These are phyloP conservation scores for Cryptocephalus primarius DNA, from an alignment of 2,888 invertebrate species.

Conservation along the genomic window DNA sequence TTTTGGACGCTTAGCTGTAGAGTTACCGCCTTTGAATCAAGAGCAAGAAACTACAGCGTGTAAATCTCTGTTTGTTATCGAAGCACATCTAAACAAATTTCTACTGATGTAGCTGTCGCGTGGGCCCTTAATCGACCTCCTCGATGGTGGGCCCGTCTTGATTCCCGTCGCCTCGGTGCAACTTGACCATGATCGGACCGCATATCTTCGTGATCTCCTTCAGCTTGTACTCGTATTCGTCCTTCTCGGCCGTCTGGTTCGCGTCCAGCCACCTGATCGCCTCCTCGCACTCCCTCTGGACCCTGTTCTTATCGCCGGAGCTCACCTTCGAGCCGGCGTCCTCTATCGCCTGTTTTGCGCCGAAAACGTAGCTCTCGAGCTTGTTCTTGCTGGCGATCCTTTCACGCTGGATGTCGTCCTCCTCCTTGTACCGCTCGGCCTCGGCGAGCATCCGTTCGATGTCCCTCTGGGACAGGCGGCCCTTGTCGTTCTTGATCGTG, in stretches of 20 bases:
- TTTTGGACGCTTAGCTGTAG: too few species aligned
- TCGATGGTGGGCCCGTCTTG: conserved; percentile 33
- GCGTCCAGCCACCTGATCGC: conserved; percentile 60
- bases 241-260: conserved; percentile 53
- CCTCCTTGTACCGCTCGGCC: conserved; percentile 58
- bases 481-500: conserved; percentile 75
- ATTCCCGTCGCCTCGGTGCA: conserved; percentile 33
- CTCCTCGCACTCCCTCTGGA: conserved; percentile 44
- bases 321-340: conserved; percentile 51
- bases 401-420: conserved; percentile 59
- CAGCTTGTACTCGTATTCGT: conserved; percentile 50
- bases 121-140: conserved; percentile 33
- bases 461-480: conserved; percentile 68
- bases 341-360: conserved; percentile 57
- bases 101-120: too few species aligned
- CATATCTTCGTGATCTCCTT: conserved; percentile 49
- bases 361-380: conserved; percentile 60
- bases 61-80: too few species aligned
- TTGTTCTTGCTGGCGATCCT: conserved; percentile 60
- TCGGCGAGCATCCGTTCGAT: conserved; percentile 72
- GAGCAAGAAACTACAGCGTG: too few species aligned
- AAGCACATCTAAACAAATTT: too few species aligned
- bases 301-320: conserved; percentile 38
- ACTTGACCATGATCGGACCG: conserved; percentile 46
- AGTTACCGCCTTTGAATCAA: too few species aligned